Percentiles rank a stretch among this genome's conserved stretches.
Conservation (phyloP, 1,140 invertebrate species). For the Hyphantria cunea region DNA sequence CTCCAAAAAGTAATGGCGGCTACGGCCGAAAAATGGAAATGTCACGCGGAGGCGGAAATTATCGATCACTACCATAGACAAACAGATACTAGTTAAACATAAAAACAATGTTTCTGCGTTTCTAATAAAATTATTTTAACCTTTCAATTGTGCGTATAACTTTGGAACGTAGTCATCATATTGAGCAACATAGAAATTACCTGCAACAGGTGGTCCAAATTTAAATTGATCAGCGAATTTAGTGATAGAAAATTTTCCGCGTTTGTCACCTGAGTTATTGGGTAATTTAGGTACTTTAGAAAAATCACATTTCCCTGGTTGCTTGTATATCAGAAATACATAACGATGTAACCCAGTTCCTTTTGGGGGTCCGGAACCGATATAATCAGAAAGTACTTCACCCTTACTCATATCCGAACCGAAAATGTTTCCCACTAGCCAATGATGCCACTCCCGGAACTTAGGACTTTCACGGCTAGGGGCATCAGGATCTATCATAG, state of each 20-base stretch:
- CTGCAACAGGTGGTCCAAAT: constrained; percentile 60
- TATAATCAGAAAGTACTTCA: constrained; percentile 89
- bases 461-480: constrained; percentile 91
- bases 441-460: constrained; percentile 95
- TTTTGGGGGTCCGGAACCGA: constrained; percentile 93
- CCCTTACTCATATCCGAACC: constrained; percentile 88
- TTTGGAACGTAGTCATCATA: constrained; percentile 74
- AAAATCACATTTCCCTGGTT: constrained; percentile 54
- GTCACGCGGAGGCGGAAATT: constrained; percentile 80
- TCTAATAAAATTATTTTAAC: constrained; percentile 38
- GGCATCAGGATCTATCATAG: constrained; percentile 95
- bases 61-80: constrained; percentile 76
- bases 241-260: constrained; percentile 68
- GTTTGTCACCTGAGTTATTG: constrained; percentile 64
- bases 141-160: constrained; percentile 65
- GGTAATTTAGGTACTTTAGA: constrained; percentile 40
- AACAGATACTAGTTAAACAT: constrained; percentile 31
- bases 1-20: constrained; percentile 79
- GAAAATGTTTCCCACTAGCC: constrained; percentile 95
- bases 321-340: constrained; percentile 61
- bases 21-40: constrained; percentile 73
- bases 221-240: constrained; percentile 66
- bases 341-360: constrained; percentile 91
- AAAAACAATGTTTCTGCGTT: too few species aligned
- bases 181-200: constrained; percentile 69